These are phyloP conservation scores for Hydrocynus forskahlii DNA, from an alignment of 2,797 vertebrate species.

Conservation along the genomic window DNA sequence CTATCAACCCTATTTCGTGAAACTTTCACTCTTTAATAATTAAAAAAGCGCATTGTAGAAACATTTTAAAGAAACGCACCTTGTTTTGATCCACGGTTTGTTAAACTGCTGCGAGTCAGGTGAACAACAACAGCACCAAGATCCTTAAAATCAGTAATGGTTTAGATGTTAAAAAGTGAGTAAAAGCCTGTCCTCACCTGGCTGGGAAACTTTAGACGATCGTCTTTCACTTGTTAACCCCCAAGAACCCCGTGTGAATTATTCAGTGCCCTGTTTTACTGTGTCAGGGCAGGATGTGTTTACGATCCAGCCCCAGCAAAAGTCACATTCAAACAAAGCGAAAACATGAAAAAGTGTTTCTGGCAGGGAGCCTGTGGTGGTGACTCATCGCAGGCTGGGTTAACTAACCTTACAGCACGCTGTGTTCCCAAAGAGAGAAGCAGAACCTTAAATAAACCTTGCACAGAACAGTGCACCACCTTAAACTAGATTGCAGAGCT, in stretches of 20 bases:
- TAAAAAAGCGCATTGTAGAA: neutral
- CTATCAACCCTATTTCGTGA: neutral
- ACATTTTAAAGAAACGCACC: neutral
- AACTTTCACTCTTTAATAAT: neutral
- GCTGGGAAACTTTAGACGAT: neutral
- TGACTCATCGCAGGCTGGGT: slow-evolving; percentile 66
- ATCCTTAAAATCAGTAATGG: neutral
- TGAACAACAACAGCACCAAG: neutral
- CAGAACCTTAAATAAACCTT: neutral
- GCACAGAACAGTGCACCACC: neutral
- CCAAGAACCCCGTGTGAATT: neutral
- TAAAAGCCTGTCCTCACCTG: neutral
- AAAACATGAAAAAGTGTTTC: neutral
- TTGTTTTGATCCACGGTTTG: neutral
- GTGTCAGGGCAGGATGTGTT: neutral
- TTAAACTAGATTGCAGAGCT: neutral
- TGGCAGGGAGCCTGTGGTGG: slow-evolving; percentile 54
- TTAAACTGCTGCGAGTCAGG: neutral
- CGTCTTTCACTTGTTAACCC: neutral
- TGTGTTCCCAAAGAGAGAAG: slow-evolving; percentile 54
- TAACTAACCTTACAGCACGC: slow-evolving; percentile 56
- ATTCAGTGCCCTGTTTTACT: slow-evolving; percentile 9
- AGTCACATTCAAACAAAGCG: neutral
- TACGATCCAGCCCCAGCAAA: slow-evolving; percentile 11
- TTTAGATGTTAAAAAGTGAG: neutral